phyloP scores from a whole-genome alignment of 2,888 invertebrate genomes.

The Monoplex corrugatus region DNA sequence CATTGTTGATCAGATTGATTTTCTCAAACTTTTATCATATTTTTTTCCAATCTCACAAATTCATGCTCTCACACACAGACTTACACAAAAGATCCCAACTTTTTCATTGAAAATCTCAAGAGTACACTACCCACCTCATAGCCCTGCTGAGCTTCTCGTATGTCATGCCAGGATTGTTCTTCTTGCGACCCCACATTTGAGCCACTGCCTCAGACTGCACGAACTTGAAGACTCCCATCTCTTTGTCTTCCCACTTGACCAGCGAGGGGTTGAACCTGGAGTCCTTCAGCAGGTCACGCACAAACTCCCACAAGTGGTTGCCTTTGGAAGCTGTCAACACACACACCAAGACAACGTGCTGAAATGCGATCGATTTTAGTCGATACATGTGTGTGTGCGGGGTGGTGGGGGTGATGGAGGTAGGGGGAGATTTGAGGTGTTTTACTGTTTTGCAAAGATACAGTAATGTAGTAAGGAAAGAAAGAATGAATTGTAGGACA shows the following conservation, averaged over 20 bases:
- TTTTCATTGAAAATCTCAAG: no score
- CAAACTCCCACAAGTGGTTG: constrained; percentile 89
- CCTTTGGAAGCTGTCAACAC: constrained; percentile 56
- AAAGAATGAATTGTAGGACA: no score
- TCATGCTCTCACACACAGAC: no score
- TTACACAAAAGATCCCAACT: no score
- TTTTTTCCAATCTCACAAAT: no score
- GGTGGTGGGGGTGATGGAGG: no score
- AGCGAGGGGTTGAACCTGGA: constrained; percentile 90
- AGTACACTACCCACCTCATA: no score
- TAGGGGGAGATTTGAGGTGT: no score
- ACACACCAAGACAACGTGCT: not conserved
- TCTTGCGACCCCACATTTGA: constrained; percentile 92
- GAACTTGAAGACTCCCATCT: constrained; percentile 91
- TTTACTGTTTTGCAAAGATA: no score
- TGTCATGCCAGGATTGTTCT: constrained; percentile 94
- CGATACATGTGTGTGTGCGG: not conserved
- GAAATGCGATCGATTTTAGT: not conserved
- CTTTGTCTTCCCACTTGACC: constrained; percentile 93
- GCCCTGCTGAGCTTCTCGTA: constrained; percentile 96
- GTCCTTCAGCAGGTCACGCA: constrained; percentile 90
- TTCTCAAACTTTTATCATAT: no score
- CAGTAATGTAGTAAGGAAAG: no score
- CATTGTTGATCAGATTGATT: no score
- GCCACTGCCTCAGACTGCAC: constrained; percentile 94